A percentile compares a stretch with the other conserved stretches of the same genome.
These are phyloP conservation scores for Chrysolina oricalcia DNA, from an alignment of 2,888 invertebrate genomes.

Conservation along the genomic window DNA sequence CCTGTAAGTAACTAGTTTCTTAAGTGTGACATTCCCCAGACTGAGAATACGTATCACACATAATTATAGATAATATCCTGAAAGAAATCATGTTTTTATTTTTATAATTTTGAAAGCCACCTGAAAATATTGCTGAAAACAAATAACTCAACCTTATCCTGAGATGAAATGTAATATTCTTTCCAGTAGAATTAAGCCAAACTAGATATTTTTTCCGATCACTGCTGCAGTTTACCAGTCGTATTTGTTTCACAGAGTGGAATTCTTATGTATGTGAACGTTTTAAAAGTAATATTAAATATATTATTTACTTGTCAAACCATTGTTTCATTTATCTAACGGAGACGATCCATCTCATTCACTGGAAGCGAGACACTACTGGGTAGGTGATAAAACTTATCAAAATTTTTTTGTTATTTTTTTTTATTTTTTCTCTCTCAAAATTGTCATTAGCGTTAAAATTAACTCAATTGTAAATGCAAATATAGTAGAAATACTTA, in stretches of 20 bases:
- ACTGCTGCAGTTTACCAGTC: not conserved
- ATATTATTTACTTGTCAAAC: not conserved
- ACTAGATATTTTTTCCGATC: not conserved
- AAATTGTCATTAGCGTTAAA: too few relatives aligned
- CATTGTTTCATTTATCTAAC: not conserved
- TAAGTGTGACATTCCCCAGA: slow-evolving; percentile 5
- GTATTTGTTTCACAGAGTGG: not conserved
- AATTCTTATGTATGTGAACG: not conserved
- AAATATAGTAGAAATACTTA: too few relatives aligned
- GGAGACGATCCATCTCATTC: not conserved
- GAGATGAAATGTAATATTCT: not conserved
- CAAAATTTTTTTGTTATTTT: too few relatives aligned
- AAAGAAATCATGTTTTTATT: not conserved
- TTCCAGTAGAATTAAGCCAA: not conserved
- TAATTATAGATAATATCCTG: not conserved
- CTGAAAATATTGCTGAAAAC: not conserved
- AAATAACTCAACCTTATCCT: not conserved
- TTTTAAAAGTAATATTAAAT: not conserved
- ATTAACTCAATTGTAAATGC: too few relatives aligned
- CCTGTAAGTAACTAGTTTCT: not conserved
- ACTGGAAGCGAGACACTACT: too few relatives aligned
- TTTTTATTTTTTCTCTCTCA: too few relatives aligned
- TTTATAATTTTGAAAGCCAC: not conserved
- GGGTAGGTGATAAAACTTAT: too few relatives aligned
- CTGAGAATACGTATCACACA: slow-evolving; percentile 20